A percentile compares a stretch with the other conserved stretches of the same genome.
Conservation (phyloP, 2,888 invertebrate genomes). For the Tetragonula carbonaria region DNA sequence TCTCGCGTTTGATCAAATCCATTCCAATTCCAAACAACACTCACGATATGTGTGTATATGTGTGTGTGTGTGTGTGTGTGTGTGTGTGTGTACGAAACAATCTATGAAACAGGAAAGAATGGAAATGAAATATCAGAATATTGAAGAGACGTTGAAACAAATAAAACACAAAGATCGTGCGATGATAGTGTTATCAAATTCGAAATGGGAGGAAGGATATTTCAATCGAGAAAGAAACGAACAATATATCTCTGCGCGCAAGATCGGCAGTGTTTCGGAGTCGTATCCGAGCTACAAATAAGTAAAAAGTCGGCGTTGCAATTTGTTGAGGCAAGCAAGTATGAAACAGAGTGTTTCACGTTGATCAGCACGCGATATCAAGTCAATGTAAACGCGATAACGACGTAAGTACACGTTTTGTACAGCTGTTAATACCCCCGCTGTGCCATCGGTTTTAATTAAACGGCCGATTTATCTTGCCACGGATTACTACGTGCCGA, state of each 20-base stretch:
- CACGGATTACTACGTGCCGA: constrained; percentile 49
- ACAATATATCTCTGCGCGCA: not conserved
- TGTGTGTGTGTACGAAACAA: not conserved
- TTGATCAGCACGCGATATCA: constrained; percentile 56
- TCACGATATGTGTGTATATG: not conserved
- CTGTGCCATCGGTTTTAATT: constrained; percentile 63
- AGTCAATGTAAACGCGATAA: constrained; percentile 64
- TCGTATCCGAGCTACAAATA: not conserved
- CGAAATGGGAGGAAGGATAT: not conserved
- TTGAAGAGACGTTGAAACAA: not conserved
- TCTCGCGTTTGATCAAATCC: not conserved
- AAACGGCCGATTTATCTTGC: constrained; percentile 63
- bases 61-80: too few species aligned
- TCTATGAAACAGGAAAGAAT: not conserved
- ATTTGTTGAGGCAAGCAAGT: constrained; percentile 14
- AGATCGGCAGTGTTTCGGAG: not conserved
- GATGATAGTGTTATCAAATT: not conserved
- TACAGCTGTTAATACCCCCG: constrained; percentile 42
- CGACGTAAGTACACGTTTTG: constrained; percentile 59
- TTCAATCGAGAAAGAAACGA: not conserved
- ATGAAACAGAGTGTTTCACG: constrained; percentile 15
- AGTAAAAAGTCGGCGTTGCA: not conserved
- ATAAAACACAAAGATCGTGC: not conserved
- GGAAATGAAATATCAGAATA: not conserved
- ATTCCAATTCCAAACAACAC: not conserved